These are phyloP conservation scores for Tolypeutes matacus DNA, from an alignment of 2,797 vertebrate species.

Conservation along the genomic window DNA sequence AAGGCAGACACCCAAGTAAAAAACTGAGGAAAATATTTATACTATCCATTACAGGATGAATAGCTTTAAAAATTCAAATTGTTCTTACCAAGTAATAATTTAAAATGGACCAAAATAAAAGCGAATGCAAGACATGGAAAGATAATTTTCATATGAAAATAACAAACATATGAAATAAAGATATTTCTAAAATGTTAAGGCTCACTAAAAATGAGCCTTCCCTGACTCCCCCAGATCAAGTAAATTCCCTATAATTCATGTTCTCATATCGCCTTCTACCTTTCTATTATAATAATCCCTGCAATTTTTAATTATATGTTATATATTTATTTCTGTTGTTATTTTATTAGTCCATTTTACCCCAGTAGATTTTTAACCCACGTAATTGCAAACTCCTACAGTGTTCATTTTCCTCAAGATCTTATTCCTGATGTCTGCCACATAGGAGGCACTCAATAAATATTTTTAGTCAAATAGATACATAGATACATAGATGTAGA, in stretches of 20 bases:
- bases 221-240: background rate
- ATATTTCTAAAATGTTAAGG: background rate
- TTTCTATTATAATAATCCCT: background rate
- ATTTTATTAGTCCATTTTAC: constrained; percentile 15
- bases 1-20: background rate
- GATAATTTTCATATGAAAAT: constrained; percentile 3
- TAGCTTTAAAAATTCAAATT: background rate
- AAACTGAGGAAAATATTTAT: background rate
- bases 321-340: background rate
- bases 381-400: background rate
- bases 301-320: background rate
- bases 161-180: background rate
- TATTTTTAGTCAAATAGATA: constrained; percentile 24
- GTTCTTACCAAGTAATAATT: background rate
- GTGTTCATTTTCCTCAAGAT: background rate
- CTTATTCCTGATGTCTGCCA: constrained; percentile 14
- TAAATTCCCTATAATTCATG: background rate
- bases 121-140: background rate
- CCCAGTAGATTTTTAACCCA: background rate
- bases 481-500: background rate
- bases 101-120: background rate
- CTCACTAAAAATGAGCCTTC: background rate
- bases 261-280: background rate
- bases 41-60: background rate
- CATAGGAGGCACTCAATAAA: background rate